Conservation (phyloP, 1,140 invertebrate species). For the Euwallacea fornicatus region DNA sequence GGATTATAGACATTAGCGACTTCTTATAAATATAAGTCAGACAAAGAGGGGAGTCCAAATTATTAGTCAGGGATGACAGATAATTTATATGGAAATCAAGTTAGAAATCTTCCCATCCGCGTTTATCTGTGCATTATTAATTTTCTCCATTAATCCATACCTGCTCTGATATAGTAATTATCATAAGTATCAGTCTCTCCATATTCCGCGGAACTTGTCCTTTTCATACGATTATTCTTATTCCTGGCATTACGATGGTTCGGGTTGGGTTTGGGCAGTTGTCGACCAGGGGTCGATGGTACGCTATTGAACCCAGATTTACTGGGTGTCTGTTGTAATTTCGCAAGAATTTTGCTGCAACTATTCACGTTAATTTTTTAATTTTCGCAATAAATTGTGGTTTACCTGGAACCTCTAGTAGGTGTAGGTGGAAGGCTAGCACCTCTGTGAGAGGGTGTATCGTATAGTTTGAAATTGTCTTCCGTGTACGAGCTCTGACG, state of each 20-base stretch:
- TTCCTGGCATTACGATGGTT: conserved; percentile 47
- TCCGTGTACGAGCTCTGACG: conserved; percentile 49
- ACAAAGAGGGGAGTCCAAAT: too few species aligned
- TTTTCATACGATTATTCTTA: conserved; percentile 47
- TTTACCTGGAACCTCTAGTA: conserved; percentile 45
- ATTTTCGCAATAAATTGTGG: background rate
- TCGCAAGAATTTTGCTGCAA: conserved; percentile 44
- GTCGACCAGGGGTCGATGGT: conserved; percentile 59
- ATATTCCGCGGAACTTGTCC: conserved; percentile 50
- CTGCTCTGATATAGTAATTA: conserved; percentile 47
- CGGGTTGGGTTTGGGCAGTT: conserved; percentile 56
- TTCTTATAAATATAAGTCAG: too few species aligned
- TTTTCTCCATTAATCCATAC: background rate
- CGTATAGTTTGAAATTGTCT: conserved; percentile 46
- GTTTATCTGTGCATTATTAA: too few species aligned
- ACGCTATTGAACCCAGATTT: conserved; percentile 57
- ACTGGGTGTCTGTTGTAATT: conserved; percentile 23
- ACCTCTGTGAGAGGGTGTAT: conserved; percentile 46
- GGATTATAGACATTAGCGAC: too few species aligned
- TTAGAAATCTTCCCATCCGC: too few species aligned
- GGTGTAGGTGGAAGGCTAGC: conserved; percentile 53
- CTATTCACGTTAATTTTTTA: background rate
- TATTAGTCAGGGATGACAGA: too few species aligned
- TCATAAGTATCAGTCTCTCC: conserved; percentile 48
- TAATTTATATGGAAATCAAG: too few species aligned